Percentiles rank a stretch among this genome's conserved stretches.
Evolutionary conservation across 1,140 invertebrate genomes (phyloP).

Genomic region (Scaptomyza montana): DNA sequence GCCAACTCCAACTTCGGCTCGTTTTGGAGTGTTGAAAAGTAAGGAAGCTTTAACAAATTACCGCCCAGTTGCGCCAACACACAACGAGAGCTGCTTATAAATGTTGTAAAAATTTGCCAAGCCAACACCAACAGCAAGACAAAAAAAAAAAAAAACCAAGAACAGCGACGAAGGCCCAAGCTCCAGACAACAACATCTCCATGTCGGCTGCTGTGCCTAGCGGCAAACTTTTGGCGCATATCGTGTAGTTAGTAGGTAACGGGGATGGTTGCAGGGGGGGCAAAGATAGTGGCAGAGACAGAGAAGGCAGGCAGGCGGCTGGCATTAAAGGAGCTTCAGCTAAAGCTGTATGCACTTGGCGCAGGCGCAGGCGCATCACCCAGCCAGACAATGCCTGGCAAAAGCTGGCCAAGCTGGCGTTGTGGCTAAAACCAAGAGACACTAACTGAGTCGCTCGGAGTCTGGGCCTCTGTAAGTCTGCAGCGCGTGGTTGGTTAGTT

Average conservation of each 20-base stretch:
- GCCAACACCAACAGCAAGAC: constrained; percentile 58
- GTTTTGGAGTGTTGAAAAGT: constrained; percentile 81
- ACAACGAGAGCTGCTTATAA: constrained; percentile 55
- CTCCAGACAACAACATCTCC: constrained; percentile 34
- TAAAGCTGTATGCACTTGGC: constrained; percentile 32
- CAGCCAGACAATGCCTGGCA: constrained; percentile 12
- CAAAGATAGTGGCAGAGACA: background rate
- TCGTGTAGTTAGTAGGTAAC: background rate
- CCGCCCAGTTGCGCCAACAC: constrained; percentile 69
- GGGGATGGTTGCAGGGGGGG: background rate
- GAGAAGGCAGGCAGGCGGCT: constrained; percentile 24
- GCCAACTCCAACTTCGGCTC: constrained; percentile 2
- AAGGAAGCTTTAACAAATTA: constrained; percentile 84
- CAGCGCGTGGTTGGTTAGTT: background rate
- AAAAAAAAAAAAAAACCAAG: constrained; percentile 5
- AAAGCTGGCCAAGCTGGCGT: constrained; percentile 1
- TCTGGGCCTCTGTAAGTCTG: background rate
- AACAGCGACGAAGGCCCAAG: constrained; percentile 26
- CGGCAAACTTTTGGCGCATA: constrained; percentile 62
- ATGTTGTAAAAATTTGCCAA: constrained; percentile 77
- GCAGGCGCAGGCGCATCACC: constrained; percentile 41
- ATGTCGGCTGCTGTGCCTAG: constrained; percentile 54
- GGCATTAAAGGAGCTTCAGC: constrained; percentile 60
- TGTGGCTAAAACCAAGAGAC: too few relatives aligned
- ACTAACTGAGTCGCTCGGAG: too few relatives aligned